A percentile compares a stretch with the other conserved stretches of the same genome.
Evolutionary conservation across 2,113 vertebrate genomes (phyloP).

Genomic region (Megatriorchis doriae): DNA sequence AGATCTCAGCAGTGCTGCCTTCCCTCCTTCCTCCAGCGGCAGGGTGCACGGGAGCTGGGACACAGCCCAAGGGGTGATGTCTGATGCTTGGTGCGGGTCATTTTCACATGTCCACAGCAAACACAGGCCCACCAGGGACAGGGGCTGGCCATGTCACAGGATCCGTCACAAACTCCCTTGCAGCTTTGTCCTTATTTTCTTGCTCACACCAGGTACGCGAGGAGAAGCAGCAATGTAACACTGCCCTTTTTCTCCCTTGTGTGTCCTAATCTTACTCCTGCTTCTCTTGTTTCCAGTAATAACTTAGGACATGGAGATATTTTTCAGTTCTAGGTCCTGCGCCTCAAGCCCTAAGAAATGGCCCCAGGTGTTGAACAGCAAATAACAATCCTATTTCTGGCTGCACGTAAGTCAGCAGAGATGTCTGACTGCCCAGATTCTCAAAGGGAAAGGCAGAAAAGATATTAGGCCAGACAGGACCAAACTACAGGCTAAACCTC

Average conservation of each 20-base stretch:
- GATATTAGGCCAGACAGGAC: not conserved
- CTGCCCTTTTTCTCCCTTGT: not conserved
- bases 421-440: not conserved
- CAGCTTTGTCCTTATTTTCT: not conserved
- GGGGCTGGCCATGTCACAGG: not conserved
- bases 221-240: not conserved
- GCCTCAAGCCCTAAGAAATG: not conserved
- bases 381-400: not conserved
- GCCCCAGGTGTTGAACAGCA: not conserved
- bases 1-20: not conserved
- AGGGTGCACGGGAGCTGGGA: not conserved
- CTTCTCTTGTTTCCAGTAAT: not conserved
- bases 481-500: not conserved
- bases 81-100: not conserved
- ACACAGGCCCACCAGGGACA: not conserved
- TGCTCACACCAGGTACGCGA: not conserved
- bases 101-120: not conserved
- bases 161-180: not conserved
- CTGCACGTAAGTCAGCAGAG: not conserved
- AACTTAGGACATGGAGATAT: not conserved
- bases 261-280: not conserved
- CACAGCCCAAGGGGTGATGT: not conserved
- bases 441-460: not conserved
- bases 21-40: not conserved
- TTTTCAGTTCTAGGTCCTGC: not conserved